Conservation (phyloP, 2,888 invertebrate species). For the Minunthozetes semirufus region DNA sequence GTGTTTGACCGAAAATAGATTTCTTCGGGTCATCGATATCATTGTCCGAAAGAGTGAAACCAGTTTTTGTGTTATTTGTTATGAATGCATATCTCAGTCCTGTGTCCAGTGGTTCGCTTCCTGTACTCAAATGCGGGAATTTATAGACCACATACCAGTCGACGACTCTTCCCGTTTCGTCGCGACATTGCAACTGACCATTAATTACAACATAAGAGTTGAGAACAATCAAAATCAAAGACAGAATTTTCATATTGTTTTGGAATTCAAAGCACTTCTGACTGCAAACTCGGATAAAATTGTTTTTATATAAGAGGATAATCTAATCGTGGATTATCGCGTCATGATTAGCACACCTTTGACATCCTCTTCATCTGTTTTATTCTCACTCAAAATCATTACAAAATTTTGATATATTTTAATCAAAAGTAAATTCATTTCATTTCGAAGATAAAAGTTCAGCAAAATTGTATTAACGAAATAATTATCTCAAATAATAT, state of each 20-base stretch:
- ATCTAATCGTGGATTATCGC: neutral
- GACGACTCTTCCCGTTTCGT: constrained; percentile 31
- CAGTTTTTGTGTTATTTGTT: neutral
- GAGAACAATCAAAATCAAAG: neutral
- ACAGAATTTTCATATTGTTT: neutral
- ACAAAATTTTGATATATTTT: no score
- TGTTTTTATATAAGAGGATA: neutral
- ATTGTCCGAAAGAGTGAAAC: constrained; percentile 33
- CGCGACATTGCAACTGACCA: constrained; percentile 39
- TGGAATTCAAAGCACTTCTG: neutral
- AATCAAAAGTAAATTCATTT: no score
- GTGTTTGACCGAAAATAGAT: constrained; percentile 35
- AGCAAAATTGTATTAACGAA: no score
- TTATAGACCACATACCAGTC: constrained; percentile 38
- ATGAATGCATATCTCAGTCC: constrained; percentile 28
- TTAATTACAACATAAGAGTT: neutral
- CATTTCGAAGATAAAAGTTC: no score
- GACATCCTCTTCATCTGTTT: no score
- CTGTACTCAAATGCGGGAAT: constrained; percentile 1
- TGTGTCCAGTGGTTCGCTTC: neutral
- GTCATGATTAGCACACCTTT: neutral
- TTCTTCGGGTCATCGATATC: constrained; percentile 21
- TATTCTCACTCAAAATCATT: no score
- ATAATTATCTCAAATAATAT: no score
- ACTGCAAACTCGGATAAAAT: neutral